Conservation (phyloP, 2,113 vertebrate species). For the Choloepus hoffmanni region DNA sequence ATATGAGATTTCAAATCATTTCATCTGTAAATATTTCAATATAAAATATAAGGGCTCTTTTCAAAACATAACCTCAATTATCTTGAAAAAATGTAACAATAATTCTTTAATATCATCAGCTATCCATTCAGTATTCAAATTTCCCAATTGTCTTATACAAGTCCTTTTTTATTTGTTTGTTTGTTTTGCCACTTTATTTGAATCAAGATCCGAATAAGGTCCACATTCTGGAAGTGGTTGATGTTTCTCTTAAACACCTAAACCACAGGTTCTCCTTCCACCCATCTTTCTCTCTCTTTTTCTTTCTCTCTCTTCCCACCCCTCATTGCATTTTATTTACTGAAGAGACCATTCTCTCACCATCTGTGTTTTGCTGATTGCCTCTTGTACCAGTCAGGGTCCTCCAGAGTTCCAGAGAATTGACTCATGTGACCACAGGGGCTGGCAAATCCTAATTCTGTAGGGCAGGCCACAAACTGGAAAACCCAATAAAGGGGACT, state of each 20-base stretch:
- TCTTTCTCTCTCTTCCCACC: too few species aligned
- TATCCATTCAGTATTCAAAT: background rate
- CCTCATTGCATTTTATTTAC: background rate
- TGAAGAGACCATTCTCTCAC: background rate
- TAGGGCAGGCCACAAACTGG: too few species aligned
- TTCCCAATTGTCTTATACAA: background rate
- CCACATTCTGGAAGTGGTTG: background rate
- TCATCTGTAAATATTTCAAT: conserved; percentile 20
- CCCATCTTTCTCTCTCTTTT: background rate
- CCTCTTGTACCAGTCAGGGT: too few species aligned
- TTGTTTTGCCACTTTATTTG: background rate
- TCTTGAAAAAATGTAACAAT: background rate
- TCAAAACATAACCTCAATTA: background rate
- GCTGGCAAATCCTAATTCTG: too few species aligned
- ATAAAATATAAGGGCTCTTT: background rate
- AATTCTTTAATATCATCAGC: conserved; percentile 11
- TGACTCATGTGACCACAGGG: too few species aligned
- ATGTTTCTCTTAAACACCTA: background rate
- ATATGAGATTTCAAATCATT: background rate
- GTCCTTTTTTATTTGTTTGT: background rate
- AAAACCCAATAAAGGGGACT: too few species aligned
- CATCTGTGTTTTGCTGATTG: background rate
- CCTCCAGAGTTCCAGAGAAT: too few species aligned
- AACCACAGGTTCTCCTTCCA: background rate
- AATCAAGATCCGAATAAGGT: background rate